Base-by-base conservation (phyloP, 2,888 invertebrate species). In the Isotomurus palustris region DNA sequence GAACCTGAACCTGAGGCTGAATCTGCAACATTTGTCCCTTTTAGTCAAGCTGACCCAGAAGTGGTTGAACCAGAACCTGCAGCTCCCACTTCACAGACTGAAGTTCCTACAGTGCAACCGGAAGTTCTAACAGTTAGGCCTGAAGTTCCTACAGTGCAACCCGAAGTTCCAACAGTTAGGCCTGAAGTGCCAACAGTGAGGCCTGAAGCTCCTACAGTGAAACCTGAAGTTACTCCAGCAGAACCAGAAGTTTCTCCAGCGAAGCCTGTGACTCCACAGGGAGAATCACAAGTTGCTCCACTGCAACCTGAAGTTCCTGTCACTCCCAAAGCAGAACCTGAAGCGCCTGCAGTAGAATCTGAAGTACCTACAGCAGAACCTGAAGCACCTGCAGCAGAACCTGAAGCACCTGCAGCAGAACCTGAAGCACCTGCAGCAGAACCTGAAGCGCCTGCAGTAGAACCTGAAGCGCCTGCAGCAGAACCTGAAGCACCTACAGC, bases 1-100 rank as follows among this genome's bases (percentile, higher is more conserved):
- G 51, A 51, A 51, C 41, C 40, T 17, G 40, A 40, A 51, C 24
- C 38, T 40, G 51, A 51, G 22, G 28, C 29, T 5, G 40, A 19
- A 27, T n/a, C n/a, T n/a, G n/a, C n/a, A n/a, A n/a, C n/a, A n/a
- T n/a, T n/a, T n/a, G n/a, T 32, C 47, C 29, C 25, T 32, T 19
- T 28, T 17, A 28, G 29, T 32, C n/a, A n/a, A n/a, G n/a, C n/a
- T n/a, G n/a, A n/a, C n/a, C n/a, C n/a, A n/a, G n/a, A n/a, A n/a
- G n/a, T n/a, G n/a, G n/a, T n/a, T n/a, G n/a, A n/a, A n/a, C n/a
- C n/a, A n/a, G n/a, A n/a, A n/a, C n/a, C n/a, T n/a, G n/a, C n/a
- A n/a, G n/a, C n/a, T n/a, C n/a, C n/a, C n/a, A n/a, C n/a, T n/a
- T n/a, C n/a, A n/a, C n/a, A 47, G 22, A 19, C 10, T n/a, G 51